Conservation (phyloP, 2,797 vertebrate genomes). For the Dipus sagitta region DNA sequence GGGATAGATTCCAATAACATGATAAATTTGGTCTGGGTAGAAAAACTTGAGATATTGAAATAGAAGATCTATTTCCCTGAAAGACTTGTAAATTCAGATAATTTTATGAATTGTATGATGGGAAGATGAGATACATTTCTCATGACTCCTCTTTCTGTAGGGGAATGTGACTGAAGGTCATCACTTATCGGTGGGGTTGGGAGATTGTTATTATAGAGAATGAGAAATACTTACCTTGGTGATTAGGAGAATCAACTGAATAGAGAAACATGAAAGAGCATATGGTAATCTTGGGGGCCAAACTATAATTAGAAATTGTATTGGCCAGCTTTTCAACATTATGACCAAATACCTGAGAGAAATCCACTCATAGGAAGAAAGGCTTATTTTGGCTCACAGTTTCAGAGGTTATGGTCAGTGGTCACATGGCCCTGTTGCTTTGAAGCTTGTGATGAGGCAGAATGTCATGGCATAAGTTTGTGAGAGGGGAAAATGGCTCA, state of each 20-base stretch:
- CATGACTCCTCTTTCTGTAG: background rate
- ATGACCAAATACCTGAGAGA: background rate
- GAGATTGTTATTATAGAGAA: background rate
- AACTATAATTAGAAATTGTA: background rate
- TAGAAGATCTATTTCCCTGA: background rate
- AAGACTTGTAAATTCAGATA: background rate
- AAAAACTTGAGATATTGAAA: conserved; percentile 8
- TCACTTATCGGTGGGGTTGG: background rate
- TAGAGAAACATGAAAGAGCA: background rate
- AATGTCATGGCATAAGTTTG: background rate
- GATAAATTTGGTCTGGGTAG: background rate
- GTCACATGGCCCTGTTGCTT: background rate
- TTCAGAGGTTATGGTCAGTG: background rate
- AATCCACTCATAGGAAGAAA: background rate
- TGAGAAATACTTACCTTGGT: background rate
- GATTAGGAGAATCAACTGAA: background rate
- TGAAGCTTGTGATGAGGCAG: background rate
- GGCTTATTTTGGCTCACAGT: background rate
- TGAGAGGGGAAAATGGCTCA: background rate
- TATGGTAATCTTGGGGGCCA: background rate
- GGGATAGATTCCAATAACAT: background rate
- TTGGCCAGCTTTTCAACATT: background rate
- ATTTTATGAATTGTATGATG: background rate
- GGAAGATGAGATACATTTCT: background rate
- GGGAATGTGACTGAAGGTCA: background rate